Base-by-base conservation (phyloP, 2,797 vertebrate species). In the Microctenopoma steveboyesi region DNA sequence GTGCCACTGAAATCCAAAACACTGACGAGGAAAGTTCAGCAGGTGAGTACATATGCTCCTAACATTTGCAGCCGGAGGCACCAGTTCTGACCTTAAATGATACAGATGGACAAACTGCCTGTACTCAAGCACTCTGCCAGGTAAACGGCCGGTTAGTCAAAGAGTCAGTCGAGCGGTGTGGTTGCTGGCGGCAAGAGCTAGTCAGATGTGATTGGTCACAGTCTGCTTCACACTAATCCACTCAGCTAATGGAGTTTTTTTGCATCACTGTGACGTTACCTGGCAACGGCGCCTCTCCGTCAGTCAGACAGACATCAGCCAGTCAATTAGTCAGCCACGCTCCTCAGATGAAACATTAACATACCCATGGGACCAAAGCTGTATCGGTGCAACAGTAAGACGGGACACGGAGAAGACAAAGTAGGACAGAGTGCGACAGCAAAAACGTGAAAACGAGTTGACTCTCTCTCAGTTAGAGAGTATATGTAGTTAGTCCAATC, bases 191-290 rank as follows among this genome's bases (percentile, higher is more conserved):
- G 69, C 28, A 72, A 75, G 74, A 60, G 75, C 67, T 66, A 30
- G 81, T 82, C 63, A 72, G 72, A 76, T 78, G 64, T 74, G 85
- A 86, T 77, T 84, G 73, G 66, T 71, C 73, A 49, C 78, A 76
- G 65, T 43, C 42, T 62, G 69, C 64, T 52, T 72, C 84, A 58
- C 82, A 49, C 77, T 91, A 87, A 92, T 89, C 84, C 84, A 81
- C 84, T 84, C 81, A 77, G 86, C 86, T 90, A 89, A 89, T 86
- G 50, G 64, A 87, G 76, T 80, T 88, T 86, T 22, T 76, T 64
- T 70, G 71, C 71, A 51, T 73, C 76, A 37, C 69, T 76, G 63
- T 68, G 76, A 84, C 12, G 81, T 88, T 86, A 88, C 78, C 82
- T 61, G 63, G 76, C 76, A 87, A 81, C 79, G 7, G 18, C 15